Conservation (phyloP, 1,140 invertebrate genomes). For the Aporrectodea caliginosa region DNA sequence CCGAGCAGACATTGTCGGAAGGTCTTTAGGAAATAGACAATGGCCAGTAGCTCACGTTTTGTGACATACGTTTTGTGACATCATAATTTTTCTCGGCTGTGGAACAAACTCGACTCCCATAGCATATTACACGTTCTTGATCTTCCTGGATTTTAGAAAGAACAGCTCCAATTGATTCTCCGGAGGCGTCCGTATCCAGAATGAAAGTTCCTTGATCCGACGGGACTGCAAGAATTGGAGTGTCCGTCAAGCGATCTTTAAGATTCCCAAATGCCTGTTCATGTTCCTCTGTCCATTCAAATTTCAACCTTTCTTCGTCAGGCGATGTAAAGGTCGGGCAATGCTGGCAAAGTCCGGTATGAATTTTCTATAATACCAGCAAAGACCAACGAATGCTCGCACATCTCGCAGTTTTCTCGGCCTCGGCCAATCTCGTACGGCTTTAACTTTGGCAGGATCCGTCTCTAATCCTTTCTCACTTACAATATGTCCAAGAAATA, state of each 20-base stretch:
- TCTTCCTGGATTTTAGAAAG: conserved; percentile 38
- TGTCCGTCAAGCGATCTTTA: conserved; percentile 15
- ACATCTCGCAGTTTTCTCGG: conserved; percentile 42
- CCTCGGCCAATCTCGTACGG: conserved; percentile 40
- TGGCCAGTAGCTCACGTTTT: conserved; percentile 31
- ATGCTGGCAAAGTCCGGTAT: conserved; percentile 37
- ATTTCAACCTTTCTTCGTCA: background rate
- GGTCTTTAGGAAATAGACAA: conserved; percentile 16
- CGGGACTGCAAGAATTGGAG: conserved; percentile 28
- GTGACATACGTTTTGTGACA: too few species aligned
- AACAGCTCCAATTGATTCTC: conserved; percentile 45
- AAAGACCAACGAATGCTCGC: conserved; percentile 42
- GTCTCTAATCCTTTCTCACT: conserved; percentile 38
- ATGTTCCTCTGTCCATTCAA: background rate
- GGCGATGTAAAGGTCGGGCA: conserved; percentile 20
- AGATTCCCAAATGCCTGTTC: conserved; percentile 26
- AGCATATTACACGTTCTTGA: background rate
- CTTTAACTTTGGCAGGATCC: conserved; percentile 42
- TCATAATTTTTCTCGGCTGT: conserved; percentile 17
- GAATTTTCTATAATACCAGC: conserved; percentile 42
- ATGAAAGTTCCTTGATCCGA: conserved; percentile 20
- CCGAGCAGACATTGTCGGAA: too few species aligned
- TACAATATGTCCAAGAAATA: conserved; percentile 42
- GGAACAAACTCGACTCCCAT: background rate
- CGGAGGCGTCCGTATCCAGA: conserved; percentile 47